These are phyloP conservation scores for Venusia cambrica DNA, from an alignment of 2,888 invertebrate genomes.

Conservation along the genomic window DNA sequence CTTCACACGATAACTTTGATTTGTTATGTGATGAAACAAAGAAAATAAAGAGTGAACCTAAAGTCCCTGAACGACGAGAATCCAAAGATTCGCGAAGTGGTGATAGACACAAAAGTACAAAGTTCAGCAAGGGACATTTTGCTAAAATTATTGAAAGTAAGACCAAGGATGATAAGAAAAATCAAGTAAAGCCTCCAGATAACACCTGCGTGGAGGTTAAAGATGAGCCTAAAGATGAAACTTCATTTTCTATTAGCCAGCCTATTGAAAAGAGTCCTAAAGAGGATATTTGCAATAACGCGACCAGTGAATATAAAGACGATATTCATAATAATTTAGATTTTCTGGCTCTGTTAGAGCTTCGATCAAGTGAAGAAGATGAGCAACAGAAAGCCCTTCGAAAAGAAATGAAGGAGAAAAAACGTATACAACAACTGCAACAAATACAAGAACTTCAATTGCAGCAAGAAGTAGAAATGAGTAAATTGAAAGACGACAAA, in stretches of 20 bases:
- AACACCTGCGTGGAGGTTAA: conserved; percentile 60
- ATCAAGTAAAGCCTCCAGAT: conserved; percentile 72
- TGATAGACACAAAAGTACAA: conserved; percentile 72
- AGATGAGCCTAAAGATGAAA: conserved; percentile 42
- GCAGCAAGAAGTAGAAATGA: conserved; percentile 67
- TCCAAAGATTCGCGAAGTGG: conserved; percentile 83
- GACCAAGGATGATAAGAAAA: conserved; percentile 82
- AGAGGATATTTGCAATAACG: conserved; percentile 48
- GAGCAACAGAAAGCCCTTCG: conserved; percentile 78
- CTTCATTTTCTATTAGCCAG: conserved; percentile 4
- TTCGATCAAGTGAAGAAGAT: conserved; percentile 81
- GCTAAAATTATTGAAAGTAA: conserved; percentile 82
- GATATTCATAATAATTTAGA: conserved; percentile 78
- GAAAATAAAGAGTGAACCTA: conserved; percentile 80
- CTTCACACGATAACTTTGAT: conserved; percentile 86
- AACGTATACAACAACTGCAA: conserved; percentile 72
- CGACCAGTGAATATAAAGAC: conserved; percentile 45
- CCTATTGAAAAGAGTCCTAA: conserved; percentile 44
- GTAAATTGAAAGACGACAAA: conserved; percentile 68
- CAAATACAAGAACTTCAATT: conserved; percentile 75
- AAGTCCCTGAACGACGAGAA: conserved; percentile 83
- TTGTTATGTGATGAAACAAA: conserved; percentile 82
- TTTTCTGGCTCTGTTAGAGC: conserved; percentile 80
- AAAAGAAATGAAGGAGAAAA: conserved; percentile 81
- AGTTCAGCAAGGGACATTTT: conserved; percentile 81